Conservation (phyloP, 1,140 invertebrate species). For the Subanguina moxae region DNA sequence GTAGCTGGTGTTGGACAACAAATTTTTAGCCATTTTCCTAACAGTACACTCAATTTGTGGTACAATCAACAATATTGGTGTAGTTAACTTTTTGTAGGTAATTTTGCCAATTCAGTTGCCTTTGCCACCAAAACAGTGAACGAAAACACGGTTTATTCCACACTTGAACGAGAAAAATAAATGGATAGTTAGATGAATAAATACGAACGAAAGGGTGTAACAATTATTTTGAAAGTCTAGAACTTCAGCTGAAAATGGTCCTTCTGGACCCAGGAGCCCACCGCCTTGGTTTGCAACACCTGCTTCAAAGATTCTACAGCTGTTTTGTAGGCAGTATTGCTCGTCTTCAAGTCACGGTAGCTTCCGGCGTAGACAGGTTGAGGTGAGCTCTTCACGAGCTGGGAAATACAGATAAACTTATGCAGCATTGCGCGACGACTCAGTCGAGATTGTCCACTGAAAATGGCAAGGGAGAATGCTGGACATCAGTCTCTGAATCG, state of each 20-base stretch:
- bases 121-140: too few species aligned
- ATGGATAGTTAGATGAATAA: too few species aligned
- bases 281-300: not conserved
- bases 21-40: slow-evolving; percentile 23
- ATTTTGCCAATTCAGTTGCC: too few species aligned
- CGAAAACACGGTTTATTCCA: too few species aligned
- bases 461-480: too few species aligned
- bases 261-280: not conserved
- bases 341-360: not conserved
- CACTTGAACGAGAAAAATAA: too few species aligned
- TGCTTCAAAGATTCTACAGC: not conserved
- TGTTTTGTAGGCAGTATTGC: not conserved
- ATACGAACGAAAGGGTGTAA: too few species aligned
- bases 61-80: too few species aligned
- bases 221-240: too few species aligned
- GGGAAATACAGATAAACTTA: not conserved
- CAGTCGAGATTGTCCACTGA: not conserved
- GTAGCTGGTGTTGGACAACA: slow-evolving; percentile 23
- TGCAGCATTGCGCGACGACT: not conserved
- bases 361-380: not conserved
- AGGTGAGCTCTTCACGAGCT: not conserved
- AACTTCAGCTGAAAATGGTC: not conserved
- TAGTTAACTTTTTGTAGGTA: too few species aligned
- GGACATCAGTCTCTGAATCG: not conserved
- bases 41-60: too few species aligned